Base-by-base conservation (phyloP, 2,888 invertebrate genomes). In the Hanleya hanleyi region DNA sequence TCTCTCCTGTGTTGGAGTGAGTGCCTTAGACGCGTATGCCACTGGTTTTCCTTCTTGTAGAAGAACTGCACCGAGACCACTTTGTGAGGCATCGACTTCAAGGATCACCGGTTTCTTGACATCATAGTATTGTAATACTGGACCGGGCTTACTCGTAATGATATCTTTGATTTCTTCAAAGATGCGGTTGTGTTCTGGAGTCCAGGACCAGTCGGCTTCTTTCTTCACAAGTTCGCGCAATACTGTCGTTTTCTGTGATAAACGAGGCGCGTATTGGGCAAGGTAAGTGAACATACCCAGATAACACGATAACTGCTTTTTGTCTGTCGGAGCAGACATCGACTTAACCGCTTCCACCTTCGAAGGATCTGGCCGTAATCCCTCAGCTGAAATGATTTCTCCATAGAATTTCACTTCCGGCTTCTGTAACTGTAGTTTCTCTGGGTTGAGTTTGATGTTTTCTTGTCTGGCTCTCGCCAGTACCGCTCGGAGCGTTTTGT, bases 251-350 rank as follows among this genome's bases (percentile, higher is more conserved):
- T 41, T 22, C n/a, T 73, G 69, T 6, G 76, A 32, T 6, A 74
- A 33, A 37, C 71, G 74, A 37, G 76, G 74, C 7, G 69, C 49
- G 41, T 77, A 77, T 29, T 75, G 67, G 18, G 67, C 22, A 0
- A 76, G 64, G 36, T 78, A 77, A 0, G 37, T 75, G 5, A 77
- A 66, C 76, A 75, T 79, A 18, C 78, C 76, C 0, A 78, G 37
- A 0, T 78, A 33, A 26, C 64, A 72, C 68, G 72, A 51, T 32
- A 77, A n/a, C 51, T 73, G 50, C 12, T 49, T 26, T n/a, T 61
- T 32, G 9, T 37, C 47, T 61, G 7, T n/a, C n/a, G n/a, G n/a
- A n/a, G n/a, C n/a, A n/a, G n/a, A n/a, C n/a, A n/a, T n/a, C n/a
- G n/a, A n/a, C n/a, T n/a, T n/a, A n/a, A n/a, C n/a, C n/a, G n/a